phyloP scores from a whole-genome alignment of 2,888 invertebrate genomes.

The Mamestra brassicae region DNA sequence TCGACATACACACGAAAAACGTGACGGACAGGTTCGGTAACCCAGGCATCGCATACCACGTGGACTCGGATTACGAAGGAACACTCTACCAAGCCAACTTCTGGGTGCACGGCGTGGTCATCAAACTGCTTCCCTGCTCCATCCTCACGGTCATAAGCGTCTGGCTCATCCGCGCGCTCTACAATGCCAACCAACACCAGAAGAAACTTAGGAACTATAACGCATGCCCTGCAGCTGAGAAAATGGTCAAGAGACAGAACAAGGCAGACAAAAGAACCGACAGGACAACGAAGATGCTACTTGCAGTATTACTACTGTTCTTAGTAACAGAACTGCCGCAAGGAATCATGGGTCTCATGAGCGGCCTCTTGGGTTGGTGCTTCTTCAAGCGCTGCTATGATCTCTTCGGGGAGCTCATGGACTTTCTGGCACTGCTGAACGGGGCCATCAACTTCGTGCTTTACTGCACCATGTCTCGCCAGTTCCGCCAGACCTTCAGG shows the following conservation, averaged over 20 bases:
- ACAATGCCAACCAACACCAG: conserved; percentile 94
- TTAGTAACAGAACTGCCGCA: conserved; percentile 97
- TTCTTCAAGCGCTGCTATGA: conserved; percentile 96
- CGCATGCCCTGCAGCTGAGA: conserved; percentile 88
- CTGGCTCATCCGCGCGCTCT: conserved; percentile 93
- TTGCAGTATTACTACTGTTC: conserved; percentile 96
- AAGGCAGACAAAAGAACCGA: conserved; percentile 95
- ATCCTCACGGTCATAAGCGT: conserved; percentile 94
- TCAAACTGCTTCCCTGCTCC: conserved; percentile 95
- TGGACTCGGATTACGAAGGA: conserved; percentile 90
- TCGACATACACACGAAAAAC: conserved; percentile 88
- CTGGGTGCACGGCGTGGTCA: conserved; percentile 95
- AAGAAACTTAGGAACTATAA: conserved; percentile 93
- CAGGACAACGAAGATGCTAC: conserved; percentile 96
- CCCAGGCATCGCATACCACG: conserved; percentile 83
- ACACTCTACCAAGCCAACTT: conserved; percentile 93
- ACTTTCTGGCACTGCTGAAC: conserved; percentile 96
- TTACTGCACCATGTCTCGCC: conserved; percentile 98
- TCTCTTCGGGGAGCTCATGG: conserved; percentile 96
- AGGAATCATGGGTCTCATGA: conserved; percentile 93
- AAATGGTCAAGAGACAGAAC: conserved; percentile 85
- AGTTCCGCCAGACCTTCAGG: conserved; percentile 96
- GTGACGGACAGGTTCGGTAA: conserved; percentile 84
- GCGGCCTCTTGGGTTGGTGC: conserved; percentile 92
- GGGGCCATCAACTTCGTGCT: conserved; percentile 98